Evolutionary conservation across 2,113 vertebrate genomes (phyloP), one percentile per base, ranked within the genome.

Genomic region (Xiphophorus couchianus): DNA sequence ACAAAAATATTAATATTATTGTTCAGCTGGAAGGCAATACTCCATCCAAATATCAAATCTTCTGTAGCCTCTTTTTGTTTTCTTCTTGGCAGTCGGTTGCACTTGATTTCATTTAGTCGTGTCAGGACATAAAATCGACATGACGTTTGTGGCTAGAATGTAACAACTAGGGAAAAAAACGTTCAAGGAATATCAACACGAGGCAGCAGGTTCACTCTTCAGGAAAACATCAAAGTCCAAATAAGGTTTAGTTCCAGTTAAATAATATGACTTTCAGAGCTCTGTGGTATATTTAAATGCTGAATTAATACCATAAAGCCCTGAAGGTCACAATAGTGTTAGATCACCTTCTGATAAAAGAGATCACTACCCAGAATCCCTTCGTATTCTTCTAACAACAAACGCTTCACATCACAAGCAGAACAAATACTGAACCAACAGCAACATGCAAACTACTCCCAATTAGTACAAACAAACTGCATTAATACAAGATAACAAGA

Each of bases 381-480:
- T 61, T 65, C 58, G 68, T 75, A 13, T 51, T 69, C 69, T 72
- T 27, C 66, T 15, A 69, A 76, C 62, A 51, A 27, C 10, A 75
- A 37, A 84, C 62, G 73, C 61, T 61, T 66, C 74, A 77, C 75
- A 74, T 77, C 76, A 76, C 80, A 86, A 73, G 83, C 78, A 54
- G 35, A 62, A 82, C 42, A 54, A 66, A 29, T 84, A 67, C 51
- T 63, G 69, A 71, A 78, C 68, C 67, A 63, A 70, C 71, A 83
- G 73, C 71, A 54, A 80, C 90, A 93, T 93, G 92, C 93, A 93
- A 62, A 69, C 77, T 72, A 69, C 66, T 37, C 88, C 77, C 84
- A 42, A 89, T 94, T 94, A 94, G 93, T 94, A 87, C 42, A 65
- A 75, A 39, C 79, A 75, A 86, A 73, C 64, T 60, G 22, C 31